Evolutionary conservation across 2,797 vertebrate genomes (phyloP), one percentile per base, ranked within the genome.

Genomic region (Lophura swinhoii): DNA sequence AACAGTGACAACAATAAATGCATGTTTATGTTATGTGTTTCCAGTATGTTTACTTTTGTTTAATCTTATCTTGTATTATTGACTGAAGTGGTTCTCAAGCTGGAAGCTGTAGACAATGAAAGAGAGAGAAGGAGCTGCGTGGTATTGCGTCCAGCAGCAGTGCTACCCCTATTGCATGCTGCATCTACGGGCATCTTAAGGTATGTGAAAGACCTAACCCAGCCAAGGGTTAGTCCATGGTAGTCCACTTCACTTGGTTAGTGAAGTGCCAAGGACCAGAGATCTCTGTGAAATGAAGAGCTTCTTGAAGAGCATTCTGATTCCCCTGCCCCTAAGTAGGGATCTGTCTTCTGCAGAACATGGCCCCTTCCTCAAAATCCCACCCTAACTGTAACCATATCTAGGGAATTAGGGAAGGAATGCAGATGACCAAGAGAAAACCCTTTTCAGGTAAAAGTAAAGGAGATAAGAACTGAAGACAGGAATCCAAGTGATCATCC

Each of bases 141-240:
- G 33, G 24, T 33, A 14, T 9, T 74, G 48, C 7, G 11, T 48
- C 12, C 73, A 64, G 4, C 28, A 35, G 35, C 64, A 70, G 33
- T 31, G 18, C 17, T 60, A 39, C 6, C 10, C 35, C 58, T 49
- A 23, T 10, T 74, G 37, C 28, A 51, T 3, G 9, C 24, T 49
- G 68, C 17, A 41, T 4, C 17, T n/a, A 53, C 59, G 13, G 68
- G 58, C 58, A 60, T 7, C 58, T 17, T 60, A 58, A 68, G 68
- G 55, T 55, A 72, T 24, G 22, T 0, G 0, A 41, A 64, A 56
- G 43, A 75, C 23, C 44, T 64, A 79, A 88, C 2, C 7, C 15
- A 73, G 0, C 0, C 10, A 51, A 37, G 10, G 37, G 37, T 37
- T 37, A 37, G 37, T 37, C 37, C 37, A 37, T 10, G 37, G 37